A percentile compares a stretch with the other conserved stretches of the same genome.
Evolutionary conservation across 2,888 invertebrate species (phyloP).

Genomic region (Brachyopa scutellaris): DNA sequence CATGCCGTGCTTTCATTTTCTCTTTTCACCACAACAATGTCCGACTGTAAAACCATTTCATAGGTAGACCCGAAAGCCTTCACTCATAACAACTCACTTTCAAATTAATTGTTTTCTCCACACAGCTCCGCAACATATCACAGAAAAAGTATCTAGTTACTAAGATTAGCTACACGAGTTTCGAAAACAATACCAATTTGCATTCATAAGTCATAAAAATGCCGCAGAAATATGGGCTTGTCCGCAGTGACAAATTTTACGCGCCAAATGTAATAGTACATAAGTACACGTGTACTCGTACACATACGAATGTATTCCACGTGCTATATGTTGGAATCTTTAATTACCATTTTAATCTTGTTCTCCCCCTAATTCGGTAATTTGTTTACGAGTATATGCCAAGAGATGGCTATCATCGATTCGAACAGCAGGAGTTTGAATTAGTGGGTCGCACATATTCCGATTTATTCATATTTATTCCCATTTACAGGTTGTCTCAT

Average conservation of each 20-base stretch:
- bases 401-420: slow-evolving; percentile 1
- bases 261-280: too few relatives aligned
- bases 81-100: slow-evolving; percentile 23
- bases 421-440: slow-evolving; percentile 1
- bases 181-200: slow-evolving; percentile 11
- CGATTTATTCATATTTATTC: slow-evolving; percentile 7
- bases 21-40: slow-evolving; percentile 52
- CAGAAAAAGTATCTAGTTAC: neutral
- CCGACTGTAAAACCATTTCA: slow-evolving; percentile 8
- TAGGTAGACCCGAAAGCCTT: neutral
- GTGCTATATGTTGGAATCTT: slow-evolving; percentile 5
- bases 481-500: neutral
- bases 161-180: neutral
- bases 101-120: slow-evolving; percentile 18
- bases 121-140: neutral
- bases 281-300: neutral
- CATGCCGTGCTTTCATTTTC: slow-evolving; percentile 56
- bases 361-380: too few relatives aligned
- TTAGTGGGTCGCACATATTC: neutral
- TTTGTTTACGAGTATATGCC: neutral
- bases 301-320: slow-evolving; percentile 17
- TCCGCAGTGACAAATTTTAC: neutral
- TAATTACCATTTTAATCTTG: neutral
- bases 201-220: slow-evolving; percentile 24
- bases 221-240: neutral